phyloP scores from a whole-genome alignment of 1,140 invertebrate species.

The Drosophila seguyi region DNA sequence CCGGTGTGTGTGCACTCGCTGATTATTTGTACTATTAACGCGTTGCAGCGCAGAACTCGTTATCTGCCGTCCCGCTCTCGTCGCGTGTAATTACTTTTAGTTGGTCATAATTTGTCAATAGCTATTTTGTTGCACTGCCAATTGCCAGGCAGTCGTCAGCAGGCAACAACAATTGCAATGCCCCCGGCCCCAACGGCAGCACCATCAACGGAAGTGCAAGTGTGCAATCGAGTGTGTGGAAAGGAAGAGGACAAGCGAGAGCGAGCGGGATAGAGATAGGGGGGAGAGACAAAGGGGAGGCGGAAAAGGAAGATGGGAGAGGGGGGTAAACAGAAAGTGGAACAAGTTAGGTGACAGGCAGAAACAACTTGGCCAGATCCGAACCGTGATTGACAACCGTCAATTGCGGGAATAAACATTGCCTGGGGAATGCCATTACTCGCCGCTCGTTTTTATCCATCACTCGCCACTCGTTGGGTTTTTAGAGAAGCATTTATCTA shows the following conservation, averaged over 20 bases:
- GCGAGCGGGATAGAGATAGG: background rate
- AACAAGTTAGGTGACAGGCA: constrained; percentile 39
- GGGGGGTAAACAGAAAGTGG: constrained; percentile 25
- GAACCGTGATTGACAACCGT: constrained; percentile 42
- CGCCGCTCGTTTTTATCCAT: background rate
- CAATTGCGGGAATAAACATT: constrained; percentile 37
- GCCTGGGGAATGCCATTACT: constrained; percentile 18
- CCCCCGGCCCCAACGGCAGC: constrained; percentile 18
- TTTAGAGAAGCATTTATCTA: background rate
- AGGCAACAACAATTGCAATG: constrained; percentile 35
- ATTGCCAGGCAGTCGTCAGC: constrained; percentile 49
- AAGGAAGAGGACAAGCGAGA: constrained; percentile 8
- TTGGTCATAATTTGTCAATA: constrained; percentile 84
- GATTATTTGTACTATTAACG: constrained; percentile 82
- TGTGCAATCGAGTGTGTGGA: constrained; percentile 64
- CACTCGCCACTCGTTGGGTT: constrained; percentile 1
- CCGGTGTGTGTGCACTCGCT: constrained; percentile 60
- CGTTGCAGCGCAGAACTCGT: constrained; percentile 72
- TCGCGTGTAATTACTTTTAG: constrained; percentile 82
- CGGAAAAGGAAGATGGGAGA: background rate
- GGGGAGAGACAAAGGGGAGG: background rate
- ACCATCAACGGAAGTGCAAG: constrained; percentile 70
- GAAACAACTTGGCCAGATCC: constrained; percentile 30
- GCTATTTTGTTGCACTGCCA: constrained; percentile 79
- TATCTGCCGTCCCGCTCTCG: constrained; percentile 54